A percentile compares a stretch with the other conserved stretches of the same genome.
Evolutionary conservation across 1,140 invertebrate species (phyloP).

Genomic region (Eriosoma lanigerum): DNA sequence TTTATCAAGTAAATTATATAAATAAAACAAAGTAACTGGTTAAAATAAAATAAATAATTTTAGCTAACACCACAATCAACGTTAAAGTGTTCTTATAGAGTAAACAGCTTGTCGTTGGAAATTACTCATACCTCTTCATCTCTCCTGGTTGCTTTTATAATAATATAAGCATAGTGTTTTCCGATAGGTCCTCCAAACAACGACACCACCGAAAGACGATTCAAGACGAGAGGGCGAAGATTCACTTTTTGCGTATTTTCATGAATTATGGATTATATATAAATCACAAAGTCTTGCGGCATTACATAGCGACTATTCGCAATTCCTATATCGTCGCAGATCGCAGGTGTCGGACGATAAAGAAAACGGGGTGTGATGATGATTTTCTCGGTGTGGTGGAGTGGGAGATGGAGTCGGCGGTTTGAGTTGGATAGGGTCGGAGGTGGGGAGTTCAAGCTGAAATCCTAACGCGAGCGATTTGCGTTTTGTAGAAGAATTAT

Average conservation of each 20-base stretch:
- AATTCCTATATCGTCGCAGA: not conserved
- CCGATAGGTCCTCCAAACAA: too few species aligned
- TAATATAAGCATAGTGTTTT: too few species aligned
- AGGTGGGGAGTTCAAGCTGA: not conserved
- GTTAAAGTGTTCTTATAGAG: too few species aligned
- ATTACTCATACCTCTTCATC: too few species aligned
- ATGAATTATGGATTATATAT: slow-evolving; percentile 43
- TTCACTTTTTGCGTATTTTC: slow-evolving; percentile 11
- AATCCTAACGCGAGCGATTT: not conserved
- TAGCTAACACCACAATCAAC: too few species aligned
- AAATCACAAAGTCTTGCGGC: not conserved
- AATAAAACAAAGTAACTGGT: too few species aligned
- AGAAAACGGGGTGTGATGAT: not conserved
- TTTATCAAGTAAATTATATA: too few species aligned
- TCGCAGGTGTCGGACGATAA: not conserved
- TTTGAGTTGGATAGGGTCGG: not conserved
- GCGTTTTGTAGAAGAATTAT: slow-evolving; percentile 32
- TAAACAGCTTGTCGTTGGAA: too few species aligned
- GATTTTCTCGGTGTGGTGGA: not conserved
- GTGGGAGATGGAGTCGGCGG: too few species aligned
- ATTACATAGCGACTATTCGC: not conserved
- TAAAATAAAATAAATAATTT: too few species aligned
- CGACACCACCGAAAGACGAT: too few species aligned
- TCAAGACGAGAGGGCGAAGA: not conserved
- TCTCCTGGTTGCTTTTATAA: too few species aligned